Evolutionary conservation across 2,113 vertebrate species (phyloP).

Genomic region (Lethenteron reissneri): DNA sequence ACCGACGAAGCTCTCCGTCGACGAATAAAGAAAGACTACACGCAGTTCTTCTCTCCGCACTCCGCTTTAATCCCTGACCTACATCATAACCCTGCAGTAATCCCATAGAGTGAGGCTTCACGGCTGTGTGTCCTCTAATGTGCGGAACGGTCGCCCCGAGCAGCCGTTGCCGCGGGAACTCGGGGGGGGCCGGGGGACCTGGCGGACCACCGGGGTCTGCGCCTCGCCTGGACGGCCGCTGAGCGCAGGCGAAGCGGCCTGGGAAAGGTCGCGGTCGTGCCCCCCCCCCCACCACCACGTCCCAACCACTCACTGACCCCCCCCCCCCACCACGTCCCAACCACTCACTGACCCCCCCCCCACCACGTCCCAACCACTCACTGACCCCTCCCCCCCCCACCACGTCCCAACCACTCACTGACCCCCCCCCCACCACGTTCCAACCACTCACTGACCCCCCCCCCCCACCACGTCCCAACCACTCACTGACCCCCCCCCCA

Average conservation of each 20-base stretch:
- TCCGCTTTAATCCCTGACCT: slow-evolving; percentile 7
- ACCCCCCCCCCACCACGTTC: too few relatives aligned
- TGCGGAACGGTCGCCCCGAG: slow-evolving; percentile 3
- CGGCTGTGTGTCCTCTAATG: slow-evolving; percentile 6
- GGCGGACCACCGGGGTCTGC: neutral
- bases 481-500: too few relatives aligned
- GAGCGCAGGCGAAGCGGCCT: neutral
- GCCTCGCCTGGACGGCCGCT: neutral
- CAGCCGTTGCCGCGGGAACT: neutral
- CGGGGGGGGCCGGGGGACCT: neutral
- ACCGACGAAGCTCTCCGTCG: too few relatives aligned
- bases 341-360: too few relatives aligned
- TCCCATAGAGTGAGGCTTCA: slow-evolving; percentile 5
- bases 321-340: too few relatives aligned
- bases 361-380: too few relatives aligned
- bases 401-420: too few relatives aligned
- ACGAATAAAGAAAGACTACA: too few relatives aligned
- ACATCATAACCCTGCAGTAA: slow-evolving; percentile 6
- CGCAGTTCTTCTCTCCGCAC: neutral
- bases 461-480: too few relatives aligned
- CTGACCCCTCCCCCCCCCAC: too few relatives aligned
- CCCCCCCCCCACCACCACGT: neutral
- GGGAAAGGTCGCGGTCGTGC: slow-evolving; percentile 6
- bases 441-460: too few relatives aligned
- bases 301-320: neutral